These are phyloP conservation scores for Melanotus villosus DNA, from an alignment of 2,888 invertebrate species.

Conservation along the genomic window DNA sequence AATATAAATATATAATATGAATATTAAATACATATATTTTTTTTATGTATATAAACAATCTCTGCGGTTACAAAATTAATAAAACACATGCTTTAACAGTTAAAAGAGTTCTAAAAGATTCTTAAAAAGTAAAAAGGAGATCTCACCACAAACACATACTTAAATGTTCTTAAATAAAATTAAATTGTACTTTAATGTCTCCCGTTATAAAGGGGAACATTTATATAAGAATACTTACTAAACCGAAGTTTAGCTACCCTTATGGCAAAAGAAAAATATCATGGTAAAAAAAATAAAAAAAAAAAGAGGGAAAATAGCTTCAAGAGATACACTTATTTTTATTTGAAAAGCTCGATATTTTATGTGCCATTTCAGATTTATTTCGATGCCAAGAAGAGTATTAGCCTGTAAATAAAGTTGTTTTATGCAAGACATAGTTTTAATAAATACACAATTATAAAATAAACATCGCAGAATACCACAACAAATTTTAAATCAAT, in stretches of 20 bases:
- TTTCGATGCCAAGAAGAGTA: constrained; percentile 87
- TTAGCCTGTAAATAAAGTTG: constrained; percentile 74
- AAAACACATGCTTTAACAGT: constrained; percentile 4
- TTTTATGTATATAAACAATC: neutral
- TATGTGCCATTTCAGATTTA: constrained; percentile 63
- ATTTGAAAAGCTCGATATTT: constrained; percentile 17
- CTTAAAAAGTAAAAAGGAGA: constrained; percentile 5
- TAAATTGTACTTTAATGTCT: constrained; percentile 11
- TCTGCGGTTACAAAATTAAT: neutral
- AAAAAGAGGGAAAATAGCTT: neutral
- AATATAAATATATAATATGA: constrained; percentile 7
- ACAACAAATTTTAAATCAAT: too few species aligned
- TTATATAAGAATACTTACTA: constrained; percentile 6
- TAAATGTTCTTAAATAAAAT: constrained; percentile 11
- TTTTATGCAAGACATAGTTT: neutral
- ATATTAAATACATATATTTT: constrained; percentile 9
- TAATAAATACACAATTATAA: too few species aligned
- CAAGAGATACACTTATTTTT: constrained; percentile 7
- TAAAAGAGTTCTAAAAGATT: neutral
- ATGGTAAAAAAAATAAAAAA: too few species aligned
- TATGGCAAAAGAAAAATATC: neutral
- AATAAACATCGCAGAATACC: too few species aligned
- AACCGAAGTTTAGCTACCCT: neutral
- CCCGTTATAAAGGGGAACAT: neutral
- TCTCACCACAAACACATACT: constrained; percentile 2